Evolutionary conservation across 2,113 vertebrate genomes (phyloP).

Genomic region (Poeciliopsis occidentalis): DNA sequence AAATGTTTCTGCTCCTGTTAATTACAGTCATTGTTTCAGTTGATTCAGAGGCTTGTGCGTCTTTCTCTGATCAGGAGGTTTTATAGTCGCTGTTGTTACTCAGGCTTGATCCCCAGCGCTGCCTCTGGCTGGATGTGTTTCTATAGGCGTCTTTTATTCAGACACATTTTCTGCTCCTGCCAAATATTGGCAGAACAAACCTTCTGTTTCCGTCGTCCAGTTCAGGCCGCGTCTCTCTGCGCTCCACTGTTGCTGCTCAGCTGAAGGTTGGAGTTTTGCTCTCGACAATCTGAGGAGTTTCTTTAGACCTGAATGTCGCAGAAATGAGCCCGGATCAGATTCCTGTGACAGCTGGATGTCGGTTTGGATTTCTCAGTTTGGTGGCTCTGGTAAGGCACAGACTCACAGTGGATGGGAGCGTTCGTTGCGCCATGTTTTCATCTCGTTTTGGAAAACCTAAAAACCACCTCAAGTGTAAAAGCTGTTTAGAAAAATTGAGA

Average conservation of each 20-base stretch:
- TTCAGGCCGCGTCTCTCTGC: not conserved
- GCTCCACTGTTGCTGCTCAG: constrained; percentile 20
- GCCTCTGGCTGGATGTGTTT: constrained; percentile 13
- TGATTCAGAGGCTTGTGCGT: constrained; percentile 77
- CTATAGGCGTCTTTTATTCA: not conserved
- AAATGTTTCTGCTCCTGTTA: constrained; percentile 81
- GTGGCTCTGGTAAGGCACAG: too few relatives aligned
- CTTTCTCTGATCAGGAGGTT: constrained; percentile 82
- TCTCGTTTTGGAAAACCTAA: too few relatives aligned
- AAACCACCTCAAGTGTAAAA: too few relatives aligned
- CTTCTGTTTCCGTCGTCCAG: constrained; percentile 37
- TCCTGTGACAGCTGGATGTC: not conserved
- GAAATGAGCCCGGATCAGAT: constrained; percentile 1
- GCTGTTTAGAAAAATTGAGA: too few relatives aligned
- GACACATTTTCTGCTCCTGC: constrained; percentile 12
- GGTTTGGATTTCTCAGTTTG: too few relatives aligned
- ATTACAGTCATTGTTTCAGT: constrained; percentile 84
- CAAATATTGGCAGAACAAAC: constrained; percentile 43
- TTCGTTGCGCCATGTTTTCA: too few relatives aligned
- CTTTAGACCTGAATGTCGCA: constrained; percentile 12
- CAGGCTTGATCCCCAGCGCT: constrained; percentile 77
- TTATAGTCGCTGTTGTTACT: constrained; percentile 74
- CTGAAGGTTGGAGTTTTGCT: constrained; percentile 44
- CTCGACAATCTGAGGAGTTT: constrained; percentile 7
- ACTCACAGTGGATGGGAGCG: too few relatives aligned